phyloP scores from a whole-genome alignment of 2,888 invertebrate genomes.

The Hyalella azteca region DNA sequence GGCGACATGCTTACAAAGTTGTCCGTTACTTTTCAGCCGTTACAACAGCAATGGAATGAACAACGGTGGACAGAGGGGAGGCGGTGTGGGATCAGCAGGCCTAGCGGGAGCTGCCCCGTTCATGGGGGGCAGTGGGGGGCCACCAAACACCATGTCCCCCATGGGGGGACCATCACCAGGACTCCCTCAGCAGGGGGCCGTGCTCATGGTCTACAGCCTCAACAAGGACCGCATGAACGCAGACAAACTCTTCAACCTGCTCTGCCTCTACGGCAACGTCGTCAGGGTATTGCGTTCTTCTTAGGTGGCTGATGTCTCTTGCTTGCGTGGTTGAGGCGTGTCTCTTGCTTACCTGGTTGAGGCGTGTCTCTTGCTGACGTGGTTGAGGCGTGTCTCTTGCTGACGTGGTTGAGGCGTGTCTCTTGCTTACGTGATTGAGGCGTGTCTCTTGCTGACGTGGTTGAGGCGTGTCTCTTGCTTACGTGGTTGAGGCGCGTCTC shows the following conservation, averaged over 20 bases:
- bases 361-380: no score
- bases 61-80: conserved; percentile 53
- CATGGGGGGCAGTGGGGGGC: conserved; percentile 57
- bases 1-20: neutral
- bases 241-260: conserved; percentile 94
- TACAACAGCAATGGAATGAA: conserved; percentile 47
- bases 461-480: no score
- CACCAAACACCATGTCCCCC: conserved; percentile 46
- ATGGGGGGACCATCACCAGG: conserved; percentile 60
- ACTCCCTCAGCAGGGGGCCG: conserved; percentile 76
- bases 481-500: no score
- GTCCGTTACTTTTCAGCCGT: neutral
- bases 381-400: no score
- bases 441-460: no score
- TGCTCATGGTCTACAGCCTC: conserved; percentile 98
- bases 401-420: no score
- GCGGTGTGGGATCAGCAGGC: conserved; percentile 45
- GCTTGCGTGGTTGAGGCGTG: no score
- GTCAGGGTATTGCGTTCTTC: no score
- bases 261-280: conserved; percentile 98
- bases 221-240: conserved; percentile 93
- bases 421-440: no score
- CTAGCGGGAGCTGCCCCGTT: conserved; percentile 50
- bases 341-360: no score
- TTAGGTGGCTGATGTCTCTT: no score